Percentiles rank a stretch among this genome's conserved stretches.
These are phyloP conservation scores for Sinocyclocheilus maitianheensis DNA, from an alignment of 2,113 vertebrate species.

Conservation along the genomic window DNA sequence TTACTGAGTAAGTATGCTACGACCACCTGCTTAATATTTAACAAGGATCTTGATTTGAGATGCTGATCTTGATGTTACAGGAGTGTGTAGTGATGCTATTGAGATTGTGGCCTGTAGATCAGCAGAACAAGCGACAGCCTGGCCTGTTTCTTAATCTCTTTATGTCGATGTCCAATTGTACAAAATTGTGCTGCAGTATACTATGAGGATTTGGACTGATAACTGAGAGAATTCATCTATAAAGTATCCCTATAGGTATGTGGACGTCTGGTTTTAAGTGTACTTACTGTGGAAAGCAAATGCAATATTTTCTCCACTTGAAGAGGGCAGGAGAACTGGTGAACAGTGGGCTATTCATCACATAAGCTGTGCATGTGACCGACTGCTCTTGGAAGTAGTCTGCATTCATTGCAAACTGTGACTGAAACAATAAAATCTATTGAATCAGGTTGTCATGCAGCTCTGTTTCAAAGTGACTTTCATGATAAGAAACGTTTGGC, in stretches of 20 bases:
- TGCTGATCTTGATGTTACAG: not conserved
- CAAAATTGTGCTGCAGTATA: not conserved
- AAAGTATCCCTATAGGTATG: not conserved
- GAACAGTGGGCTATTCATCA: slow-evolving; percentile 21
- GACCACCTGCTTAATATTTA: not conserved
- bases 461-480: not conserved
- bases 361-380: slow-evolving; percentile 9
- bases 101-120: not conserved
- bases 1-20: slow-evolving; percentile 85
- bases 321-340: not conserved
- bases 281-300: not conserved
- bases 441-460: not conserved
- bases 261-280: not conserved
- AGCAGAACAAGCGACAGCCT: not conserved
- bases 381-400: not conserved
- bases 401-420: not conserved
- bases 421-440: not conserved
- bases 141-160: not conserved
- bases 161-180: not conserved
- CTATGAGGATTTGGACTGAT: not conserved
- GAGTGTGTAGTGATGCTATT: not conserved
- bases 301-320: not conserved
- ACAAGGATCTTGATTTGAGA: not conserved
- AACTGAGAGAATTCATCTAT: not conserved
- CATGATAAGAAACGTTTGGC: not conserved